Base-by-base conservation (phyloP, 1,140 invertebrate genomes). In the Zaprionus nigranus region DNA sequence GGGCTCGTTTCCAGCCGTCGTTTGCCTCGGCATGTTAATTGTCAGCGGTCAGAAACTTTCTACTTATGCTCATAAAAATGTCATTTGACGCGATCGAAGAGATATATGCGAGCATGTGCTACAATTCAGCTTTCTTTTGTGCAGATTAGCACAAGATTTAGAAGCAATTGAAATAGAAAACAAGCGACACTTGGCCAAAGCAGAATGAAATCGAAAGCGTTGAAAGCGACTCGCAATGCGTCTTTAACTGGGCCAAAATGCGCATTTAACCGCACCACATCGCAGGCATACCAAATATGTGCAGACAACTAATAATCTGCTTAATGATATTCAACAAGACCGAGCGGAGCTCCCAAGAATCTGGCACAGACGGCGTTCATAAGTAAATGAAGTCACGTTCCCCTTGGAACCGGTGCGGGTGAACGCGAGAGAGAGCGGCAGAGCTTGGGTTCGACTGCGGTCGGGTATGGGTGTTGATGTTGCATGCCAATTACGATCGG, bases 81-180 rank as follows among this genome's bases (percentile, higher is more conserved):
- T 86, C 82, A 76, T 76, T 82, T 67, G 40, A 53, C 46, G 84
- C 81, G 85, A 90, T 87, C 82, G 84, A 75, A 75, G 71, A 87
- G 73, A 82, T 76, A 87, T 82, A 71, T 87, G 54, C 54, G 58
- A 24, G 49, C 64, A 69, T 67, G 84, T 80, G 81, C 76, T 64
- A 80, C 80, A 81, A 83, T 81, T 84, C 59, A 88, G 84, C 84
- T 87, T 87, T 87, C 84, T 87, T 88, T 87, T 74, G 81, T 20
- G 51, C 51, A 77, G 75, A 77, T 77, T 77, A 73, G 62, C 75
- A 63, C 69, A 63, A 87, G 84, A 87, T 87, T 87, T 87, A 87
- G 85, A 88, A 88, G 85, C 85, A 88, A 88, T 90, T 84, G 85
- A 90, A 88, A 88, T 81, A 88, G 85, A 88, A 88, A 88, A 88